phyloP scores from a whole-genome alignment of 2,113 vertebrate genomes.

The Spilogale gracilis region DNA sequence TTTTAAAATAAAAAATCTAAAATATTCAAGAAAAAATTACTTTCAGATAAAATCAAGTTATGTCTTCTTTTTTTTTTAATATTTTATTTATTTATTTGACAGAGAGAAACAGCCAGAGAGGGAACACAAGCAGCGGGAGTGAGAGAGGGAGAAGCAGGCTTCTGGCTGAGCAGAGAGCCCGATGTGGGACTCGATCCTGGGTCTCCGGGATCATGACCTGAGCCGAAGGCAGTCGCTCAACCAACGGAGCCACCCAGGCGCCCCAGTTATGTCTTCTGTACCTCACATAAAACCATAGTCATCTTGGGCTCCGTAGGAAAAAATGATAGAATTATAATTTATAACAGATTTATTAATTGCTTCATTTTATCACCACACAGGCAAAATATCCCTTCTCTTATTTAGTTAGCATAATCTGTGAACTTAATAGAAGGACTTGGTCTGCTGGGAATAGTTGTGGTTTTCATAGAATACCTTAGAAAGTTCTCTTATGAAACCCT shows the following conservation, averaged over 20 bases:
- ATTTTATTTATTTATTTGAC: no score
- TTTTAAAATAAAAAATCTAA: neutral
- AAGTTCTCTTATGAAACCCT: conserved; percentile 14
- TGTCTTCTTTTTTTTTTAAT: neutral
- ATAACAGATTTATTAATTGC: conserved; percentile 36
- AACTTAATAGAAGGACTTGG: conserved; percentile 40
- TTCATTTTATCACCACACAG: conserved; percentile 41
- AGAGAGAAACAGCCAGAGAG: no score
- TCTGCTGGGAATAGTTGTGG: neutral
- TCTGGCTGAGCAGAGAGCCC: no score
- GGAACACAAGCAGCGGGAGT: no score
- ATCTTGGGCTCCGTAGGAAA: conserved; percentile 21
- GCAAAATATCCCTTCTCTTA: conserved; percentile 10
- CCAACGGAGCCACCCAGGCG: no score
- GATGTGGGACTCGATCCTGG: no score
- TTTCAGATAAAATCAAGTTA: conserved; percentile 51
- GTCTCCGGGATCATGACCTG: no score
- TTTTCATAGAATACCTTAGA: conserved; percentile 27
- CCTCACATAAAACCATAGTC: conserved; percentile 8
- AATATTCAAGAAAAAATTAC: conserved; percentile 12
- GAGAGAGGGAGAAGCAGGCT: no score
- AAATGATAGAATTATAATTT: conserved; percentile 52
- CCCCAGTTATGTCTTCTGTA: neutral
- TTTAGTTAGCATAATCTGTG: conserved; percentile 17
- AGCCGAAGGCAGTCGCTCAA: no score